Evolutionary conservation across 2,797 vertebrate species (phyloP).

Genomic region (Columba guinea): DNA sequence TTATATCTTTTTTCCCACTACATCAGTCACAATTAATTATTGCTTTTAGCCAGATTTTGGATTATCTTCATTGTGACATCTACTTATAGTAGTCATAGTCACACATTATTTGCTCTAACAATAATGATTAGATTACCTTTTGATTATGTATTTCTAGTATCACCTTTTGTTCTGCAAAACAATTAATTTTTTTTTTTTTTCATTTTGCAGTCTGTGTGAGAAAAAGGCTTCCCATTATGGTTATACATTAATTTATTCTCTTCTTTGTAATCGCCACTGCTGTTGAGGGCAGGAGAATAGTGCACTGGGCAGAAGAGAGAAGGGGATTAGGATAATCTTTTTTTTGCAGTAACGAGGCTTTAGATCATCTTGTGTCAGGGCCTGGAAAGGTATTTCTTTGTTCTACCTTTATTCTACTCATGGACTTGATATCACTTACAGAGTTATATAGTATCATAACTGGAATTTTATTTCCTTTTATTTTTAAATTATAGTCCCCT

Average conservation of each 20-base stretch:
- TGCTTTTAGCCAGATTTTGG: not conserved
- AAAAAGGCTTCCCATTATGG: not conserved
- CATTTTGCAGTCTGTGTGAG: not conserved
- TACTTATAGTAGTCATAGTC: not conserved
- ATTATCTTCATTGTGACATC: not conserved
- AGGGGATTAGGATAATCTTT: not conserved
- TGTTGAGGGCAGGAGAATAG: not conserved
- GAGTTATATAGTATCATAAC: not conserved
- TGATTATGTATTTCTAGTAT: not conserved
- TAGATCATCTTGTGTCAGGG: not conserved
- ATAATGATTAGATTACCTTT: not conserved
- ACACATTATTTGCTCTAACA: not conserved
- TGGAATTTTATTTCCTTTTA: rapidly evolving
- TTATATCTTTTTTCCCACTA: not conserved
- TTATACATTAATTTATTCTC: not conserved
- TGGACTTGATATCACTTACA: not conserved
- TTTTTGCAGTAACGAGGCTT: not conserved
- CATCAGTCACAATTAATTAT: not conserved
- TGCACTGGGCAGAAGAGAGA: not conserved
- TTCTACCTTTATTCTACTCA: not conserved
- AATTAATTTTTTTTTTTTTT: not conserved
- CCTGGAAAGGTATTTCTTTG: not conserved
- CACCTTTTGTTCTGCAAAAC: not conserved
- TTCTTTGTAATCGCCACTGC: not conserved
- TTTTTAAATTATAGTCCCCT: not conserved